A percentile compares a stretch with the other conserved stretches of the same genome.
These are phyloP conservation scores for Danionella cerebrum DNA, from an alignment of 2,113 vertebrate genomes.

Conservation along the genomic window DNA sequence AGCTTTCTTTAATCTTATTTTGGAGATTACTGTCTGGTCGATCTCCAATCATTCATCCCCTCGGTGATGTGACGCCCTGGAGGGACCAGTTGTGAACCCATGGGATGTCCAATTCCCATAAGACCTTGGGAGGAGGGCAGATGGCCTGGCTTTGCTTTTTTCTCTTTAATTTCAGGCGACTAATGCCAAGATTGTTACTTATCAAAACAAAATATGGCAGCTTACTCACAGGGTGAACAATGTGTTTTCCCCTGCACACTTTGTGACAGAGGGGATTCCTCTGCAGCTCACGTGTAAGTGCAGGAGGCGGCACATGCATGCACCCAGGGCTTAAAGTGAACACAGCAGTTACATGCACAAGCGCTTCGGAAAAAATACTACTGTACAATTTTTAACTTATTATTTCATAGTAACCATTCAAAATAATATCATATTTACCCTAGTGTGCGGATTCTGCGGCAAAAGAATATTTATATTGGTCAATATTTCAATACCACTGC, in stretches of 20 bases:
- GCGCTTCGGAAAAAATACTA: too few relatives aligned
- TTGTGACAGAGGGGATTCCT: not conserved
- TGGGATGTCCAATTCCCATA: not conserved
- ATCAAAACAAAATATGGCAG: slow-evolving; percentile 3
- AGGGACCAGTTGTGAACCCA: not conserved
- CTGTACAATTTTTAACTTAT: too few relatives aligned
- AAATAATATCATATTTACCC: too few relatives aligned
- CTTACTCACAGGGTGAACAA: slow-evolving; percentile 9
- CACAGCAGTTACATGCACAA: too few relatives aligned
- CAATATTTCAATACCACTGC: too few relatives aligned
- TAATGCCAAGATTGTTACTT: not conserved
- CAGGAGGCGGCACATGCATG: not conserved
- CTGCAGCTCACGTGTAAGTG: slow-evolving; percentile 3
- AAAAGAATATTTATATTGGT: too few relatives aligned
- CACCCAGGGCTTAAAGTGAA: too few relatives aligned
- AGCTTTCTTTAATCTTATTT: slow-evolving; percentile 14
- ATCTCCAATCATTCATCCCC: slow-evolving; percentile 24
- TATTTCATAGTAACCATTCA: too few relatives aligned
- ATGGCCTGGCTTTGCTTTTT: slow-evolving; percentile 11
- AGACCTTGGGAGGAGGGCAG: not conserved
- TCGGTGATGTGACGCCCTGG: not conserved
- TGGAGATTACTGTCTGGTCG: slow-evolving; percentile 12
- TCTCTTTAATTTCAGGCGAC: not conserved
- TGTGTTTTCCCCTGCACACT: not conserved
- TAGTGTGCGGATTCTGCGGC: too few relatives aligned